phyloP scores from a whole-genome alignment of 2,113 vertebrate genomes.

The Hystrix brachyura region DNA sequence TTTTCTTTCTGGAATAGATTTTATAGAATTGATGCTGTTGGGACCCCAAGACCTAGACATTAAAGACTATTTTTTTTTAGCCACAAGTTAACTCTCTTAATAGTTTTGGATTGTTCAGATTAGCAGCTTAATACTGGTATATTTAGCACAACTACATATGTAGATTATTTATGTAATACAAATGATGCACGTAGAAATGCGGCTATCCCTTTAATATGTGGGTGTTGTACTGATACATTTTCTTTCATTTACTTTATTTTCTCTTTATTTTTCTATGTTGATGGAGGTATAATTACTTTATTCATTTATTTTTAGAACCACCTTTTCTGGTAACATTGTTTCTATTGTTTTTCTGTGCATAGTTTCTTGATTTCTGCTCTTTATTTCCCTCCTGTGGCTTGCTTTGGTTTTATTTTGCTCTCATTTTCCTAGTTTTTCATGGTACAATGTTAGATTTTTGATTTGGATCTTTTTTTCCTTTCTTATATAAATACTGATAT shows the following conservation, averaged over 20 bases:
- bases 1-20: not conserved
- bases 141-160: not conserved
- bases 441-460: not conserved
- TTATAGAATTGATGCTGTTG: not conserved
- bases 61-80: not conserved
- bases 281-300: not conserved
- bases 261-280: not conserved
- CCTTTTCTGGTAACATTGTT: not conserved
- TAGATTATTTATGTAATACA: not conserved
- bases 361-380: not conserved
- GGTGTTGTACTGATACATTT: not conserved
- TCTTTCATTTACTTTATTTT: too few relatives aligned
- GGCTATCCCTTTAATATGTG: not conserved
- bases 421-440: not conserved
- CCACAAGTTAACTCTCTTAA: not conserved
- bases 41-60: too few relatives aligned
- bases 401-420: not conserved
- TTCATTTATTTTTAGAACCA: not conserved
- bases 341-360: not conserved
- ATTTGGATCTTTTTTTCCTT: not conserved
- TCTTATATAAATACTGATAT: not conserved
- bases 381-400: not conserved
- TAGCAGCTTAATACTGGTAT: not conserved
- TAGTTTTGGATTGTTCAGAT: not conserved
- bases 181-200: not conserved